Conservation (phyloP, 1,140 invertebrate species). For the Drosophila melanica region DNA sequence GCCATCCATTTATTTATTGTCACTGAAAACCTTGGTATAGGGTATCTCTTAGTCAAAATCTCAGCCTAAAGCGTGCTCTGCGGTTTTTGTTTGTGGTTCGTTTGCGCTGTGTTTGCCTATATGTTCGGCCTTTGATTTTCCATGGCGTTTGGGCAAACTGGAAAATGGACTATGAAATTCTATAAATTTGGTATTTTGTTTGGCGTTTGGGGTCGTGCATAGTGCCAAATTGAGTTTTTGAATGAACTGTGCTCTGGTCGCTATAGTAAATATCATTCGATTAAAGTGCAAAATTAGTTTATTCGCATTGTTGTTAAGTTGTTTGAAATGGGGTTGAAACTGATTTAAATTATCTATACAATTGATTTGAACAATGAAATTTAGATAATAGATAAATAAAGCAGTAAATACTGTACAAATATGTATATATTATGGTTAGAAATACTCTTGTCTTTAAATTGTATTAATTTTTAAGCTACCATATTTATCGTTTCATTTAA, state of each 20-base stretch:
- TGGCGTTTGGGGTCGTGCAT: conserved; percentile 51
- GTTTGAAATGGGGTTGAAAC: conserved; percentile 31
- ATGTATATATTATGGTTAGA: too few relatives aligned
- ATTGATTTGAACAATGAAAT: too few relatives aligned
- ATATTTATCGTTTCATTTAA: neutral
- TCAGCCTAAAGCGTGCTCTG: neutral
- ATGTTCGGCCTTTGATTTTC: conserved; percentile 18
- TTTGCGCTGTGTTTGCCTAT: conserved; percentile 44
- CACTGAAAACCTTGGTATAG: neutral
- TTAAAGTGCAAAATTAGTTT: conserved; percentile 45
- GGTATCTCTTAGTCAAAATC: neutral
- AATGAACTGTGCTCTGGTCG: conserved; percentile 22
- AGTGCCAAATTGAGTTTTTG: conserved; percentile 72
- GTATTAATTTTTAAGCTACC: conserved; percentile 1
- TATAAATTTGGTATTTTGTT: conserved; percentile 80
- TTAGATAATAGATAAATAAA: too few relatives aligned
- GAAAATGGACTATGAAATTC: conserved; percentile 65
- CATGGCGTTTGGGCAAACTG: conserved; percentile 18
- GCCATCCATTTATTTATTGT: neutral
- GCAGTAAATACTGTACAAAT: too few relatives aligned
- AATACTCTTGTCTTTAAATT: neutral
- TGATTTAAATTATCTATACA: neutral
- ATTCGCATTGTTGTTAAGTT: conserved; percentile 40
- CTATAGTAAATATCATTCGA: conserved; percentile 57
- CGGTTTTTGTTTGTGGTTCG: conserved; percentile 15